phyloP scores from a whole-genome alignment of 2,797 vertebrate species.

The Meriones psammophilus region DNA sequence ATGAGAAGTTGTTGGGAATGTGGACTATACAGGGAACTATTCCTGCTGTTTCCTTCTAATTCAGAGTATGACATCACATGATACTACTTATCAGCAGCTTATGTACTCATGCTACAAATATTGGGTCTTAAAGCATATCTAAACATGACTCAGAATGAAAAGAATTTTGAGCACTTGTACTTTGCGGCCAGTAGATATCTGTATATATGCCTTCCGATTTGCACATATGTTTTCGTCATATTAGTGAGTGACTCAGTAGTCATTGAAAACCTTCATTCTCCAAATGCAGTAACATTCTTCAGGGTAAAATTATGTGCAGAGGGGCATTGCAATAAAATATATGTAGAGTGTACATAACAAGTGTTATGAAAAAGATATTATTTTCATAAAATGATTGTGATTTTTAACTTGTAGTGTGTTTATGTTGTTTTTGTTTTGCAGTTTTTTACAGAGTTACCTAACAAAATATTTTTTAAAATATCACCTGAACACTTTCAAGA shows the following conservation, averaged over 20 bases:
- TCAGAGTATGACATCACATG: conserved; percentile 1
- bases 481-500: conserved; percentile 4
- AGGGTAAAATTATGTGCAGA: no score
- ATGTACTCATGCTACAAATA: background rate
- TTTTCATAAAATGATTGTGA: conserved; percentile 37
- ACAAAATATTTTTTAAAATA: conserved; percentile 60
- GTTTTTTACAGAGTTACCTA: conserved; percentile 37
- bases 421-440: conserved; percentile 28
- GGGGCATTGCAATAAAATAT: no score
- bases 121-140: background rate
- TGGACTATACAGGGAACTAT: background rate
- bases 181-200: background rate
- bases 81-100: conserved; percentile 1
- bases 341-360: background rate
- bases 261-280: background rate
- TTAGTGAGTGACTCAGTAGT: background rate
- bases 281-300: background rate
- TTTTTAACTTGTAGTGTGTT: conserved; percentile 18
- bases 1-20: background rate
- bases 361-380: background rate
- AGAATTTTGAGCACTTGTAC: background rate
- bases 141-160: background rate
- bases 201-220: conserved; percentile 47
- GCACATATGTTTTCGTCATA: background rate
- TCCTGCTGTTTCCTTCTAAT: background rate